phyloP scores from a whole-genome alignment of 2,113 vertebrate species.

The Protobothrops flavoviridis region DNA sequence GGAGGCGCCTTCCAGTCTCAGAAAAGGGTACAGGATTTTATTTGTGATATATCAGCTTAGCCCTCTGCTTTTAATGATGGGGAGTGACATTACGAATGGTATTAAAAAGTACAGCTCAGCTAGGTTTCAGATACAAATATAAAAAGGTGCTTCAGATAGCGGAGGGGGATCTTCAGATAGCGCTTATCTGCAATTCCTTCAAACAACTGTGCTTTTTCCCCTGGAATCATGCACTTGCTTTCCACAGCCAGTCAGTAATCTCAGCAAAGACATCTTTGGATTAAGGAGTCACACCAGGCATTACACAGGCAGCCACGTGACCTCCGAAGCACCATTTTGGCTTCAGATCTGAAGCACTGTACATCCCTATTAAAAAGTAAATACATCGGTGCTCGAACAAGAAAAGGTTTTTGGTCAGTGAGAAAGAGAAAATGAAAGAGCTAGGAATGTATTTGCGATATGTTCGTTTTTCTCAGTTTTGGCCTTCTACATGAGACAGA shows the following conservation, averaged over 20 bases:
- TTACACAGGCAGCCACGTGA: not conserved
- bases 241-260: not conserved
- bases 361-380: not conserved
- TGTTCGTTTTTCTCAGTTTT: not conserved
- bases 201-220: not conserved
- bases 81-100: not conserved
- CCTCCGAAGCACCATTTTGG: not conserved
- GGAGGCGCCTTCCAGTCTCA: not conserved
- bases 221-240: not conserved
- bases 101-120: not conserved
- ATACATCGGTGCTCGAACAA: not conserved
- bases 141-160: not conserved
- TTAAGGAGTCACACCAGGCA: not conserved
- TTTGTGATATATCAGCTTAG: not conserved
- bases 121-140: not conserved
- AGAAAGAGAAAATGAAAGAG: not conserved
- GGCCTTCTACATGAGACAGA: not conserved
- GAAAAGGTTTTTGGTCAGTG: not conserved
- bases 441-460: not conserved
- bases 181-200: not conserved
- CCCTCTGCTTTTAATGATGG: not conserved
- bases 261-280: not conserved
- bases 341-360: not conserved
- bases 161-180: not conserved
- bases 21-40: not conserved